Percentiles rank a stretch among this genome's conserved stretches.
Evolutionary conservation across 2,113 vertebrate genomes (phyloP).

Genomic region (Hyperopisus bebe): DNA sequence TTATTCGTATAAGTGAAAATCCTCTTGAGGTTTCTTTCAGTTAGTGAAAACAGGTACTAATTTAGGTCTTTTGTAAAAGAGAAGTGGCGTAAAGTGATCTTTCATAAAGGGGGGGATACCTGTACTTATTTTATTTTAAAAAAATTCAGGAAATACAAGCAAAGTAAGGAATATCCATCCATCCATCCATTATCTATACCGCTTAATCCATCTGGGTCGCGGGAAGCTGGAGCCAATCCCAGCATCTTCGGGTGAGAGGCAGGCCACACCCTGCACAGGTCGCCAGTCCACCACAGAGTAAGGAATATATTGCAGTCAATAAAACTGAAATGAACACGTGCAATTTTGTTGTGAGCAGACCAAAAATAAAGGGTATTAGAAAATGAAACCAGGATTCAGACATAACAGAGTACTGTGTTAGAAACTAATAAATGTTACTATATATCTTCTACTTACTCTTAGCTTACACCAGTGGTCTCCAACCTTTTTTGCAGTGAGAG

Average conservation of each 20-base stretch:
- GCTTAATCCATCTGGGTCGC: too few species aligned
- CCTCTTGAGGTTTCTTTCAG: neutral
- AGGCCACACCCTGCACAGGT: too few species aligned
- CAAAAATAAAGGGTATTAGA: neutral
- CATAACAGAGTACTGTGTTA: neutral
- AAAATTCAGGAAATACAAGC: neutral
- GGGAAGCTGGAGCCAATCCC: too few species aligned
- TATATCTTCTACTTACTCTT: neutral
- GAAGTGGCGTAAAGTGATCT: neutral
- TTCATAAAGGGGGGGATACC: neutral
- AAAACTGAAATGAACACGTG: neutral
- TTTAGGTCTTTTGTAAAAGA: neutral
- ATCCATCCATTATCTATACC: too few species aligned
- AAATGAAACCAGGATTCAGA: neutral
- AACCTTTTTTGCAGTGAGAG: neutral
- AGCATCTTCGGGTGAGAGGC: too few species aligned
- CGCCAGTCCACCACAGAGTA: too few species aligned
- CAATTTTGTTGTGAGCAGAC: neutral
- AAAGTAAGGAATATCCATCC: too few species aligned
- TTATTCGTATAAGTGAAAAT: neutral
- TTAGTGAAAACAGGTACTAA: neutral
- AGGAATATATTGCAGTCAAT: neutral
- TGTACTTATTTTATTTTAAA: neutral
- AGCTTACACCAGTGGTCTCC: neutral
- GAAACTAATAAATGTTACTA: neutral